Percentiles rank a stretch among this genome's conserved stretches.
Conservation (phyloP, 2,113 vertebrate species). For the Labeo catla region DNA sequence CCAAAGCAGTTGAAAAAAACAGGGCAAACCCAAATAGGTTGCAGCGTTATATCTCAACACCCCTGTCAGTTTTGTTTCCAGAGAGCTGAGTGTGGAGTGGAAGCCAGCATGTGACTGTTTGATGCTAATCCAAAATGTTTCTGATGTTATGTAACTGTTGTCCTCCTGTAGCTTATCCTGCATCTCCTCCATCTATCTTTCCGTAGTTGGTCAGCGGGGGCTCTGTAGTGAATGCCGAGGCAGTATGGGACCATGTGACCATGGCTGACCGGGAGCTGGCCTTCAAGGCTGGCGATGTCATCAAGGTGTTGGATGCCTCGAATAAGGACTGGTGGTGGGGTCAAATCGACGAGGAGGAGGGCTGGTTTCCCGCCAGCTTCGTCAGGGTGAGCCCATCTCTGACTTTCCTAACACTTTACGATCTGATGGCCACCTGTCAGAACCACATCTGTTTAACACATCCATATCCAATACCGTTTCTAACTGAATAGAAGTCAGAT, state of each 20-base stretch:
- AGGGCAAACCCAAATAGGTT: neutral
- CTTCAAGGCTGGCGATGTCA: slow-evolving; percentile 99
- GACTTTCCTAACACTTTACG: neutral
- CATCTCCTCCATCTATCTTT: slow-evolving; percentile 47
- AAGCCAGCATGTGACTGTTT: slow-evolving; percentile 62
- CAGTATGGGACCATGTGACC: slow-evolving; percentile 99
- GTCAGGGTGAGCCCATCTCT: slow-evolving; percentile 90
- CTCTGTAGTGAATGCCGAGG: slow-evolving; percentile 99
- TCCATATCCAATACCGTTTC: neutral
- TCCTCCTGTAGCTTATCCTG: slow-evolving; percentile 32
- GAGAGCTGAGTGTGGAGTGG: slow-evolving; percentile 46
- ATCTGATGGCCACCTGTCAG: neutral
- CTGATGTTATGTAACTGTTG: slow-evolving; percentile 21
- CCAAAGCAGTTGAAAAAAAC: neutral
- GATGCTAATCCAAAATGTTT: slow-evolving; percentile 52
- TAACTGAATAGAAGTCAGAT: neutral
- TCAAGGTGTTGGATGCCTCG: slow-evolving; percentile 99
- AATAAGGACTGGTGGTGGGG: slow-evolving; percentile 99
- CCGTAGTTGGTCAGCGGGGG: slow-evolving; percentile 96
- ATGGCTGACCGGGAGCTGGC: slow-evolving; percentile 99
- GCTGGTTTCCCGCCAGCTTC: slow-evolving; percentile 99
- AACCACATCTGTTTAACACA: neutral
- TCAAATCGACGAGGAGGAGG: slow-evolving; percentile 98
- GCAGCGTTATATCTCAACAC: neutral
- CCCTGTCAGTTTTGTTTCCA: slow-evolving; percentile 7